These are phyloP conservation scores for Philopedon plagiatum DNA, from an alignment of 2,888 invertebrate species.

Conservation along the genomic window DNA sequence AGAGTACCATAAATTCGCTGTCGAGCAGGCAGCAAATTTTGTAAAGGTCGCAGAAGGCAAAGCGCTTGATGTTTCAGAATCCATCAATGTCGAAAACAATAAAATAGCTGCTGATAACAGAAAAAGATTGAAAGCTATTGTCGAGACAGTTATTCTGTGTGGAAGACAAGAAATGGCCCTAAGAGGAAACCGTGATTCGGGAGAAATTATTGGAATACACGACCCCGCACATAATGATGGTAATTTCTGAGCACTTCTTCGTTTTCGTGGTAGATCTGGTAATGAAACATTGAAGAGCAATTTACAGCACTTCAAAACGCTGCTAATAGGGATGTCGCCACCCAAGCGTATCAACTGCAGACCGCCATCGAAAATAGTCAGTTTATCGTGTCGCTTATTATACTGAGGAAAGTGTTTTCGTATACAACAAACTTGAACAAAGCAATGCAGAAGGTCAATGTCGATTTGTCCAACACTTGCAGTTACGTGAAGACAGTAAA, in stretches of 20 bases:
- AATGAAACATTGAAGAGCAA: slow-evolving; percentile 5
- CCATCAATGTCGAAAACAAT: slow-evolving; percentile 48
- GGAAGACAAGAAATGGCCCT: slow-evolving; percentile 45
- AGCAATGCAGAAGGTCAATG: background rate
- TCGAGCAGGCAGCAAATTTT: slow-evolving; percentile 27
- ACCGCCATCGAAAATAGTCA: slow-evolving; percentile 8
- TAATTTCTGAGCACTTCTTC: slow-evolving; percentile 23
- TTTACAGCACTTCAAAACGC: slow-evolving; percentile 4
- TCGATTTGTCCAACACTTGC: background rate
- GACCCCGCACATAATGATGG: slow-evolving; percentile 25
- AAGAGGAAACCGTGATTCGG: slow-evolving; percentile 44
- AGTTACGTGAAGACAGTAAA: background rate
- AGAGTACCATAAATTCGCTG: slow-evolving; percentile 20
- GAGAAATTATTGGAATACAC: slow-evolving; percentile 22
- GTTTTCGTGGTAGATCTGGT: no score
- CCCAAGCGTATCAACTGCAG: background rate
- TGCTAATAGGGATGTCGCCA: slow-evolving; percentile 7
- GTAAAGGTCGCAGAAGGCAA: slow-evolving; percentile 3
- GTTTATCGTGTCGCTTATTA: background rate
- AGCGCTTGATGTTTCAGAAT: slow-evolving; percentile 10
- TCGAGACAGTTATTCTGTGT: slow-evolving; percentile 45
- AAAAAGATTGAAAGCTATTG: slow-evolving; percentile 26
- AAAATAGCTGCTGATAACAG: slow-evolving; percentile 50
- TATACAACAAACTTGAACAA: background rate
- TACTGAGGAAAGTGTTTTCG: background rate